Evolutionary conservation across 1,140 invertebrate species (phyloP).

Genomic region (Stenopsyche tienmushanensis): DNA sequence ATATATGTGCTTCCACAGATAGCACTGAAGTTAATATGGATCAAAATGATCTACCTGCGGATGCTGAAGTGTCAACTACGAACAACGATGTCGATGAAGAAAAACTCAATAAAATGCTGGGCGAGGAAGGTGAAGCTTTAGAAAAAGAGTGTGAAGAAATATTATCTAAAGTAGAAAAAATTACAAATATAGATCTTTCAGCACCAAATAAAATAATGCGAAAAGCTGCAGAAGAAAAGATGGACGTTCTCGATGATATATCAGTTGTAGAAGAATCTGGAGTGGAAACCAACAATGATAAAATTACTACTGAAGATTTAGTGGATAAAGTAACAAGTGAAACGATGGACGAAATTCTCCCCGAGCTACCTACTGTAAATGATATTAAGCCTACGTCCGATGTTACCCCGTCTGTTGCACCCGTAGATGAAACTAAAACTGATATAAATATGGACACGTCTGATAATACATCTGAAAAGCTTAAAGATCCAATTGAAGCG

Average conservation of each 20-base stretch:
- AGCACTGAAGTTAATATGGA: neutral
- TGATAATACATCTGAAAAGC: too few species aligned
- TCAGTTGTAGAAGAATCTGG: neutral
- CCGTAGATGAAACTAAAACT: neutral
- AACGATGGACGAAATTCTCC: constrained; percentile 5
- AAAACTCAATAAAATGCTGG: constrained; percentile 34
- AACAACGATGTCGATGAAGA: constrained; percentile 10
- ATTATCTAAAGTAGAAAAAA: constrained; percentile 34
- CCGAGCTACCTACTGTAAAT: constrained; percentile 3
- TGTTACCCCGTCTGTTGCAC: neutral
- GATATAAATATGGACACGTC: neutral
- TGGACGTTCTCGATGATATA: constrained; percentile 4
- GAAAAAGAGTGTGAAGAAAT: constrained; percentile 37
- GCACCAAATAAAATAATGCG: constrained; percentile 22
- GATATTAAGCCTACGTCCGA: neutral
- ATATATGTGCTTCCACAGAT: too few species aligned
- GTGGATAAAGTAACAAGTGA: constrained; percentile 2
- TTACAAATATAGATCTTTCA: constrained; percentile 26
- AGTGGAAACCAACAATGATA: constrained; percentile 2
- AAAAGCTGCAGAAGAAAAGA: constrained; percentile 4
- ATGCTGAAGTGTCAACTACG: neutral
- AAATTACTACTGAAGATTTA: constrained; percentile 5
- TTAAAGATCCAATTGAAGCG: neutral
- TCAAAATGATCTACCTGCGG: neutral
- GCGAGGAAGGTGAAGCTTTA: constrained; percentile 33